Conservation (phyloP, 2,888 invertebrate genomes). For the Cheilosia vulpina region DNA sequence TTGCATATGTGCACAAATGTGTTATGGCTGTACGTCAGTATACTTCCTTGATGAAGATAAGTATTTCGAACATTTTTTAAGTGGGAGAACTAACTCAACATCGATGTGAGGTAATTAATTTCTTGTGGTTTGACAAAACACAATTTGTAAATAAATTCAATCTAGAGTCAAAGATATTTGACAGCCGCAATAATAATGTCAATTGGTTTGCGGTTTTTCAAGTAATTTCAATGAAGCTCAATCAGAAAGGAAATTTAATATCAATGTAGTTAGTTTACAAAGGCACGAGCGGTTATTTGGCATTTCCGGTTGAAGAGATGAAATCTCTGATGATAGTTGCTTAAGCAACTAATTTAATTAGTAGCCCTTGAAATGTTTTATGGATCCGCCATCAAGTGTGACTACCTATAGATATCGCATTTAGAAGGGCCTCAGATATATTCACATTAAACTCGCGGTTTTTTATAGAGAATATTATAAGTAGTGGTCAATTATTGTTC, state of each 20-base stretch:
- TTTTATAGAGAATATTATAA: no score
- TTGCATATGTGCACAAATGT: conserved; percentile 6
- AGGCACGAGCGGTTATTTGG: no score
- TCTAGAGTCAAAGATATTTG: conserved; percentile 22
- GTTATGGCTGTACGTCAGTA: background rate
- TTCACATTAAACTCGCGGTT: no score
- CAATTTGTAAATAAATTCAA: conserved; percentile 40
- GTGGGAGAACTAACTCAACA: background rate
- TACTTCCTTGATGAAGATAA: background rate
- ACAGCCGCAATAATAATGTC: conserved; percentile 14
- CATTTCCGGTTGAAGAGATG: background rate
- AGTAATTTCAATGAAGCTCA: conserved; percentile 33
- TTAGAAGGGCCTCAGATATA: no score
- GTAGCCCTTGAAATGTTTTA: no score
- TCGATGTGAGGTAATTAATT: conserved; percentile 61
- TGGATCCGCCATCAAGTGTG: no score
- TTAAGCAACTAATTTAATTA: no score
- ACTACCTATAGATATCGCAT: no score
- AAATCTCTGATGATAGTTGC: no score
- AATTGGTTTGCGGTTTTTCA: conserved; percentile 50
- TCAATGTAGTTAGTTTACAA: background rate
- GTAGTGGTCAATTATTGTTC: no score
- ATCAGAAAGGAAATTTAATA: conserved; percentile 30
- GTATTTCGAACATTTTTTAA: background rate
- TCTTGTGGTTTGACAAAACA: conserved; percentile 57